phyloP scores from a whole-genome alignment of 2,113 vertebrate genomes.

The Hypanus sabinus region DNA sequence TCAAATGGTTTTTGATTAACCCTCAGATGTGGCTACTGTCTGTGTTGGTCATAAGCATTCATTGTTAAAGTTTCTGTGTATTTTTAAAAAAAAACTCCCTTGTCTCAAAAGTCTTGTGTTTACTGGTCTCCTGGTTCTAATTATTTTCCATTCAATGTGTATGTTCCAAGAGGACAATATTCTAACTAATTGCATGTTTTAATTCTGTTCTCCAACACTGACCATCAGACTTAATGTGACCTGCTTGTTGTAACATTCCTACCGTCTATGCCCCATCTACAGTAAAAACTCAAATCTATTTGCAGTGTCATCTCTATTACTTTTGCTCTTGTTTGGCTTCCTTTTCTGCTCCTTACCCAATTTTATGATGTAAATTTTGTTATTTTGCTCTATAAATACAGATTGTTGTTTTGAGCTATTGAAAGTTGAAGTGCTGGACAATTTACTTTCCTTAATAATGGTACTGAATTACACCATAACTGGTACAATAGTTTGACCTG shows the following conservation, averaged over 20 bases:
- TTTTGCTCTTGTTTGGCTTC: not conserved
- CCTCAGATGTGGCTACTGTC: not conserved
- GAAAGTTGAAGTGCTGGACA: not conserved
- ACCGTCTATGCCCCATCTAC: not conserved
- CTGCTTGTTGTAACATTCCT: not conserved
- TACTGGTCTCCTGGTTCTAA: not conserved
- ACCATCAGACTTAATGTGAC: not conserved
- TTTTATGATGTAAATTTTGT: not conserved
- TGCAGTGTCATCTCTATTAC: not conserved
- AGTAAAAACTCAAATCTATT: not conserved
- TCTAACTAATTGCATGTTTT: not conserved
- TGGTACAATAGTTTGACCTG: not conserved
- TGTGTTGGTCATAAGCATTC: too few relatives aligned
- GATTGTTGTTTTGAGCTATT: not conserved
- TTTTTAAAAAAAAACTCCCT: not conserved
- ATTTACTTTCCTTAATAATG: not conserved
- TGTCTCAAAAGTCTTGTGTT: not conserved
- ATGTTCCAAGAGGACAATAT: not conserved
- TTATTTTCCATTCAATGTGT: too few relatives aligned
- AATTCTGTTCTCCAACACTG: not conserved
- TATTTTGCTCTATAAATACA: not conserved
- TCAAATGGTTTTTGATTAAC: not conserved
- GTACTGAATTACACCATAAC: not conserved
- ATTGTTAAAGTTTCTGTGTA: not conserved
- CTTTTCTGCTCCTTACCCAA: not conserved